Conservation (phyloP, 2,888 invertebrate genomes). For the Acleris literana region DNA sequence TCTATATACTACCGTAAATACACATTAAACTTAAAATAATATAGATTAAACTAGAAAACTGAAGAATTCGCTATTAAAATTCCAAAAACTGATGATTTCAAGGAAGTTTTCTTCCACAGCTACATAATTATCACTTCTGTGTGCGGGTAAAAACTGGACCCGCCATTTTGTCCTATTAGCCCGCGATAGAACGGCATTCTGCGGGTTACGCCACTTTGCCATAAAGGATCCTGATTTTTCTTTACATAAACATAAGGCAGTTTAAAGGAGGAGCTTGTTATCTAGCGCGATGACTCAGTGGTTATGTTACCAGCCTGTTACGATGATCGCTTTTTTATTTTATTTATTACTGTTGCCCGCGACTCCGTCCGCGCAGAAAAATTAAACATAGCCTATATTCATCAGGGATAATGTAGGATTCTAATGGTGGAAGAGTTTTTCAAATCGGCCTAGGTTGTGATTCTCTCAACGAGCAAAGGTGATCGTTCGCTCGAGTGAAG, state of each 20-base stretch:
- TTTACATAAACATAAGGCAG: slow-evolving; percentile 17
- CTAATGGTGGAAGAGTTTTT: too few relatives aligned
- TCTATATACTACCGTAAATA: too few relatives aligned
- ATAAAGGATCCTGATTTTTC: slow-evolving; percentile 5
- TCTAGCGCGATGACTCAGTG: too few relatives aligned
- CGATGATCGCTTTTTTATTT: too few relatives aligned
- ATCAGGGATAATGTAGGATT: too few relatives aligned
- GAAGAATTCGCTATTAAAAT: not conserved
- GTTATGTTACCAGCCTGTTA: too few relatives aligned
- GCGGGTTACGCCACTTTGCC: slow-evolving; percentile 8
- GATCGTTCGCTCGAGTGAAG: too few relatives aligned
- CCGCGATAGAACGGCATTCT: slow-evolving; percentile 49
- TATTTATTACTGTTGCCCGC: too few relatives aligned
- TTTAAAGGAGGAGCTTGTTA: not conserved
- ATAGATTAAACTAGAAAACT: not conserved
- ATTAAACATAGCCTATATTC: too few relatives aligned
- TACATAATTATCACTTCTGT: slow-evolving; percentile 29
- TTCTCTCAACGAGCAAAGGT: too few relatives aligned
- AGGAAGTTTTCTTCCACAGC: slow-evolving; percentile 18
- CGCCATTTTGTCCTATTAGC: slow-evolving; percentile 39
- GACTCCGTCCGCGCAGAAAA: too few relatives aligned
- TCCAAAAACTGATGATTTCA: slow-evolving; percentile 7
- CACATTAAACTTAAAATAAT: not conserved
- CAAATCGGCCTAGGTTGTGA: too few relatives aligned
- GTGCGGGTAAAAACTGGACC: slow-evolving; percentile 7